Evolutionary conservation across 2,797 vertebrate genomes (phyloP).

Genomic region (Valencia hispanica): DNA sequence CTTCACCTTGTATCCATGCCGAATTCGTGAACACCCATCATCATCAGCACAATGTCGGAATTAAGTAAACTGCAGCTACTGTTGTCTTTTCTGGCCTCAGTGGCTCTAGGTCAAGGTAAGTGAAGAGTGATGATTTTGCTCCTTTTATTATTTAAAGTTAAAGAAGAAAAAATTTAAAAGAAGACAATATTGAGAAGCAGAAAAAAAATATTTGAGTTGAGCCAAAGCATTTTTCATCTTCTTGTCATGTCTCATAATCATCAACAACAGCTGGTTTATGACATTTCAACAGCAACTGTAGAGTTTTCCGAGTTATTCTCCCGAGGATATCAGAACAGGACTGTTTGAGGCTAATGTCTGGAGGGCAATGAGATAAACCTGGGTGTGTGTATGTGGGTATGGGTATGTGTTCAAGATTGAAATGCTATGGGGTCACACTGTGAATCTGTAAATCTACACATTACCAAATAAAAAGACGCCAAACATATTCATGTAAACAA

Average conservation of each 20-base stretch:
- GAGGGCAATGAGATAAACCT: conserved; percentile 54
- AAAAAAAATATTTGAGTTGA: background rate
- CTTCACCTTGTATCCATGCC: conserved; percentile 14
- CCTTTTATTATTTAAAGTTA: background rate
- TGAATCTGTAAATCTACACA: background rate
- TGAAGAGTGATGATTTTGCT: conserved; percentile 21
- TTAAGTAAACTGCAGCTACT: conserved; percentile 73
- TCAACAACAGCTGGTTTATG: conserved; percentile 10
- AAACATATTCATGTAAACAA: background rate
- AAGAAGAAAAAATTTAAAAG: background rate
- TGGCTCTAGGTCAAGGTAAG: conserved; percentile 81
- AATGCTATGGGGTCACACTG: background rate
- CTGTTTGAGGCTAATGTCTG: conserved; percentile 27
- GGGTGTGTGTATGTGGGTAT: background rate
- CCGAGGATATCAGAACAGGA: conserved; percentile 27
- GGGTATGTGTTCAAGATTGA: background rate
- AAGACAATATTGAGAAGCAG: background rate
- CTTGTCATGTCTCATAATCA: conserved; percentile 13
- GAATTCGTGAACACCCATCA: background rate
- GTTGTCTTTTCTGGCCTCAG: conserved; percentile 69
- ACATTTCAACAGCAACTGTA: conserved; percentile 29
- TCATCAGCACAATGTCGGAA: conserved; percentile 75
- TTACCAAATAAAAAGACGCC: background rate
- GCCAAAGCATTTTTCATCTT: background rate
- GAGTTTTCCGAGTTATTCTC: conserved; percentile 43